Evolutionary conservation across 2,113 vertebrate genomes (phyloP).

Genomic region (Semnornis frantzii): DNA sequence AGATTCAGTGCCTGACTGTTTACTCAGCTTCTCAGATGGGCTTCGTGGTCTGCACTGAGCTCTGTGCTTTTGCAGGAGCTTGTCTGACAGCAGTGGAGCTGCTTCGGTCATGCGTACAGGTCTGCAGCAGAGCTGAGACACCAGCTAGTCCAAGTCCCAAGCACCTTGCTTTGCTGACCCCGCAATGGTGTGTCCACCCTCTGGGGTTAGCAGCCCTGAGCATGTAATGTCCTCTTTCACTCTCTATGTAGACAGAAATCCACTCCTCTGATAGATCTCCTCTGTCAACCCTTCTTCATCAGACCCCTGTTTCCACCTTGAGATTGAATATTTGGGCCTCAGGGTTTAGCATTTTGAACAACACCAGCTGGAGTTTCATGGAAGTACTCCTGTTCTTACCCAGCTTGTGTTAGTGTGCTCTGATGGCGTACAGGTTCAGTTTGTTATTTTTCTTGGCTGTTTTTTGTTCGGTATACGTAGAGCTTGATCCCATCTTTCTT

Average conservation of each 20-base stretch:
- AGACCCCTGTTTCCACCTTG: background rate
- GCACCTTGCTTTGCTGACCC: background rate
- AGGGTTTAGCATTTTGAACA: background rate
- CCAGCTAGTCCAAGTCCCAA: background rate
- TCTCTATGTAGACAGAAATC: background rate
- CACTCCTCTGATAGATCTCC: background rate
- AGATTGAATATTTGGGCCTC: background rate
- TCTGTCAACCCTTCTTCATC: background rate
- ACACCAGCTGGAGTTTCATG: background rate
- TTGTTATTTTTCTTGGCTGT: background rate
- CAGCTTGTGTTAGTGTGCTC: background rate
- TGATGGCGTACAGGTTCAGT: background rate
- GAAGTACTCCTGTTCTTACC: background rate
- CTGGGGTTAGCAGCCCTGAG: background rate
- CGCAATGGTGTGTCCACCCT: too few relatives aligned
- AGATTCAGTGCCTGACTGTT: background rate
- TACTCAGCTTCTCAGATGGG: background rate
- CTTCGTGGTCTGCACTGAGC: background rate
- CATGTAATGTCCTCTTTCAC: accelerated
- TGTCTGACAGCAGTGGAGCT: background rate
- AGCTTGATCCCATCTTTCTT: background rate
- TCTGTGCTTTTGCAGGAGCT: background rate
- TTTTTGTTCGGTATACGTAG: background rate
- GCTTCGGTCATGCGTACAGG: accelerated
- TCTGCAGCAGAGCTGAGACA: background rate